Percentiles rank a stretch among this genome's conserved stretches.
These are phyloP conservation scores for Notocelia uddmanniana DNA, from an alignment of 2,888 invertebrate genomes.

Conservation along the genomic window DNA sequence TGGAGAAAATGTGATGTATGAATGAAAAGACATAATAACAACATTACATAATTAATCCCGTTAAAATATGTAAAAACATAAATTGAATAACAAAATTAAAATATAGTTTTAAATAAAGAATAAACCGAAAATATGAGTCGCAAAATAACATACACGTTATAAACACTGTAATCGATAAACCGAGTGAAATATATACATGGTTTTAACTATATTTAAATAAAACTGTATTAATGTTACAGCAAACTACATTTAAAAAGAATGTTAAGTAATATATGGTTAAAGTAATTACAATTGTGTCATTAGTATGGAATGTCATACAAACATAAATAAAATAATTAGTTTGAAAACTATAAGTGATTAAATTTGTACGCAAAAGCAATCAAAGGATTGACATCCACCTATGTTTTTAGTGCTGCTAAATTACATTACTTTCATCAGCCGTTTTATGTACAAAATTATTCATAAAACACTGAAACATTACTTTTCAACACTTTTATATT, in stretches of 20 bases:
- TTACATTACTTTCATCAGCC: background rate
- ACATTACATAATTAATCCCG: too few species aligned
- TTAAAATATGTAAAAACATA: too few species aligned
- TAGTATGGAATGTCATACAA: constrained; percentile 26
- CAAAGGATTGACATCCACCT: background rate
- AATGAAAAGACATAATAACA: too few species aligned
- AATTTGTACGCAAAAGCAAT: background rate
- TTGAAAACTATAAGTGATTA: constrained; percentile 21
- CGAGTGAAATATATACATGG: background rate
- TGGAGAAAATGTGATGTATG: too few species aligned
- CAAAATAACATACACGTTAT: too few species aligned
- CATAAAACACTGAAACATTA: too few species aligned
- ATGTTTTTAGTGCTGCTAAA: constrained; percentile 9
- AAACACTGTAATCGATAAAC: background rate
- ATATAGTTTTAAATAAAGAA: background rate
- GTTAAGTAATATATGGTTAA: background rate
- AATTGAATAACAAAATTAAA: too few species aligned
- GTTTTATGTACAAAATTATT: constrained; percentile 1
- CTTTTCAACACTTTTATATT: too few species aligned
- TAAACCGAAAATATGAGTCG: constrained; percentile 33
- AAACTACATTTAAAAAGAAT: background rate
- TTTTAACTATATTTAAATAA: background rate
- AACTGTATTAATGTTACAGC: background rate
- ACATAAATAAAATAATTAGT: constrained; percentile 27
- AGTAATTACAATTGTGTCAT: background rate